Base-by-base conservation (phyloP, 2,797 vertebrate species). In the Sciaenops ocellatus region DNA sequence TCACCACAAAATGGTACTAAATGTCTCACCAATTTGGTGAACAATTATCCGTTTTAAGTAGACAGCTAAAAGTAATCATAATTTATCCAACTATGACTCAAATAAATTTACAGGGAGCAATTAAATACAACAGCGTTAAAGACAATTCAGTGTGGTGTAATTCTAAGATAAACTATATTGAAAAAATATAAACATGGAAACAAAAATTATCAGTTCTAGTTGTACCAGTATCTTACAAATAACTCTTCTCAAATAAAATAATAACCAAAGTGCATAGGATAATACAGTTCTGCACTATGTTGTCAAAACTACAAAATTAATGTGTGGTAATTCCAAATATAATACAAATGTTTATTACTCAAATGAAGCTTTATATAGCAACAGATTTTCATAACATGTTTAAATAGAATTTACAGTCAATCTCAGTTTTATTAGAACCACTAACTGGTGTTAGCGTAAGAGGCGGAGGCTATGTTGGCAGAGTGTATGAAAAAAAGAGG, bases 401-500 rank as follows among this genome's bases (percentile, higher is more conserved):
- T 69, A 46, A 3, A 52, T 4, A 26, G 15, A 7, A 68, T 61
- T 44, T 16, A 30, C n/a, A 65, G 44, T 57, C n/a, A 50, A 12
- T 54, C 16, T 50, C 24, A 28, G 26, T 68, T 42, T 63, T 42
- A 62, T 16, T 6, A 73, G n/a, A 70, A 60, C 28, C 7, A 64
- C 18, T 60, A 60, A 81, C 3, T 48, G 47, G 10, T 38, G 17
- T 46, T 34, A 44, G 55, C 28, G 12, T 17, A 24, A 63, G 38
- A 60, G 44, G 62, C 6, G 3, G 24, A 50, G 51, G 62, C 42
- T 76, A 44, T 0, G n/a, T 64, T 75, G 73, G 60, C 46, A 74
- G 61, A 73, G 28, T 47, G 41, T 54, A 66, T 76, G 59, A 82
- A 57, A 76, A 38, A 62, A 71, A 78, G 47, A 73, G 42, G 30